These are phyloP conservation scores for Pao palembangensis DNA, from an alignment of 2,113 vertebrate species.

Conservation along the genomic window DNA sequence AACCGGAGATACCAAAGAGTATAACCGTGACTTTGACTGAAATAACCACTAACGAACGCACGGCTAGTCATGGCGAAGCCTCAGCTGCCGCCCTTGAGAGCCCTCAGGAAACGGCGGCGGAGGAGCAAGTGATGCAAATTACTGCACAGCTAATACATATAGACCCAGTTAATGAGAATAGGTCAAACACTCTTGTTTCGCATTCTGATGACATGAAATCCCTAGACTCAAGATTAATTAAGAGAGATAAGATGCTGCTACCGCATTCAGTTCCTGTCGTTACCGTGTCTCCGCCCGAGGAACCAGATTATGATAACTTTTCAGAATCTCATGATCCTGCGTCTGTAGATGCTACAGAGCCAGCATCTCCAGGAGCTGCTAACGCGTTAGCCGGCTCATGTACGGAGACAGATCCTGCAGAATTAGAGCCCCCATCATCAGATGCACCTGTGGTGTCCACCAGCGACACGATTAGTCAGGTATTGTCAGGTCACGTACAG, in stretches of 20 bases:
- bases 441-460: conserved; percentile 7
- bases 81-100: conserved; percentile 17
- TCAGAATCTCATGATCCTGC: conserved; percentile 36
- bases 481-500: conserved; percentile 17
- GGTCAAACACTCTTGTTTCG: conserved; percentile 31
- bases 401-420: conserved; percentile 18
- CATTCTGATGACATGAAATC: conserved; percentile 31
- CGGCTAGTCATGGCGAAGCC: conserved; percentile 3
- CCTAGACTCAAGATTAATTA: conserved; percentile 42
- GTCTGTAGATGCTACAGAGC: conserved; percentile 21
- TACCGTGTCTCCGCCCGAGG: conserved; percentile 67
- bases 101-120: conserved; percentile 22
- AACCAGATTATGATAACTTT: conserved; percentile 37
- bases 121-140: conserved; percentile 21
- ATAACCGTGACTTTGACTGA: conserved; percentile 25
- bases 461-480: conserved; percentile 32
- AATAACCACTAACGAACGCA: conserved; percentile 31
- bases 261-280: conserved; percentile 66
- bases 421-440: conserved; percentile 25
- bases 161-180: conserved; percentile 20
- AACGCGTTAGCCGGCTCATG: background rate
- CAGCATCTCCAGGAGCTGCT: conserved; percentile 14
- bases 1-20: conserved; percentile 16
- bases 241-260: conserved; percentile 40
- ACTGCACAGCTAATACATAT: conserved; percentile 22